Evolutionary conservation across 2,113 vertebrate genomes (phyloP), one percentile per base, ranked within the genome.

Genomic region (Chloroceryle aenea): DNA sequence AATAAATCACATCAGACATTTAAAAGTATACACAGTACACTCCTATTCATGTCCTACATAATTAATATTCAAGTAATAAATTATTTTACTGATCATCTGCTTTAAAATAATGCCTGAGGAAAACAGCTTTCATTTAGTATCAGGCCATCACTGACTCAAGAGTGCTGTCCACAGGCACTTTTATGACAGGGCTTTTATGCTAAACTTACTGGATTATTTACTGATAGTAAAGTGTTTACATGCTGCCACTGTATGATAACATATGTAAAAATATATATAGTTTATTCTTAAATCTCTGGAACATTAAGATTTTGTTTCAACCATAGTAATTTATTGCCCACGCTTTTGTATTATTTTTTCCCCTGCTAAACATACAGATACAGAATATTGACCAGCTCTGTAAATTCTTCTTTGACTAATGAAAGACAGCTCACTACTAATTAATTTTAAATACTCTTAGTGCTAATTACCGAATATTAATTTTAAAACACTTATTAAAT

Each of bases 201-300:
- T 78, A 63, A 87, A 80, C 29, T 84, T 91, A 25, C 12, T 77
- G 36, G 48, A 52, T 78, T 87, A 67, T 71, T 84, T 83, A 68
- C 43, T 23, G 69, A 50, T 55, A 81, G 63, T 55, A 58, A 97
- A 66, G 23, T 93, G 77, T 90, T 89, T 96, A 94, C 71, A 87
- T 95, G 97, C 96, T n/a, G 16, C 91, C 95, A 95, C 94, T 91
- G 98, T 88, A 98, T 87, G 91, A 96, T 76, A 96, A 91, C 79
- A 88, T 85, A 85, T 48, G 29, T 93, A 69, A 74, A 93, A 73
- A 32, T 90, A 38, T 62, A 22, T 26, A 5, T 42, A 42, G 29
- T 89, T 93, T 94, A 71, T 79, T 96, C 52, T 81, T 62, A 36
- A 85, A 17, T 73, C 55, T 72, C 20, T 80, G 58, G 71, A 74